Evolutionary conservation across 2,113 vertebrate species (phyloP).

Genomic region (Pseudonaja textilis): DNA sequence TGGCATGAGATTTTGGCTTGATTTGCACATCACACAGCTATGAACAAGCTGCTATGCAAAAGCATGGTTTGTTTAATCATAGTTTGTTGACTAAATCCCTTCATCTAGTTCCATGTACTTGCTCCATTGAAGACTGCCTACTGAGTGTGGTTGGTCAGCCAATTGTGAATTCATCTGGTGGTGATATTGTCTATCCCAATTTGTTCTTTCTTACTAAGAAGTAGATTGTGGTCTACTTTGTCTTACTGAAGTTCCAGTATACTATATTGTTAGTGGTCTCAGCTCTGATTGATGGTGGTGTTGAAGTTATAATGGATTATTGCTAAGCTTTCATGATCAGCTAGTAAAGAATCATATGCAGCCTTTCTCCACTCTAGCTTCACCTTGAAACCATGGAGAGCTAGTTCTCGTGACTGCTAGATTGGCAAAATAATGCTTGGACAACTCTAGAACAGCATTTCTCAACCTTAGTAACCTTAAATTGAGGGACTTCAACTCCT

Average conservation of each 20-base stretch:
- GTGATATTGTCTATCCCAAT: background rate
- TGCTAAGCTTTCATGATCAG: background rate
- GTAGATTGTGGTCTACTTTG: background rate
- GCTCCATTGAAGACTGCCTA: too few relatives aligned
- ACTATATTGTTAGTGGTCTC: background rate
- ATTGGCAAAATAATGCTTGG: background rate
- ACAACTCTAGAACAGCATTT: background rate
- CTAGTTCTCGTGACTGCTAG: background rate
- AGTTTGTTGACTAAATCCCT: too few relatives aligned
- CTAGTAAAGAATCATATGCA: background rate
- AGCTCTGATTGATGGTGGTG: background rate
- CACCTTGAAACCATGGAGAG: background rate
- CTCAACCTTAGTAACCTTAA: too few relatives aligned
- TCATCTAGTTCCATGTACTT: too few relatives aligned
- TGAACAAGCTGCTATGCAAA: too few relatives aligned
- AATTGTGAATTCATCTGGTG: too few relatives aligned
- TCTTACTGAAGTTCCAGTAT: background rate
- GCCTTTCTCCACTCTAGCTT: background rate
- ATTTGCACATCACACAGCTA: too few relatives aligned
- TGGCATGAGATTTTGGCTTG: background rate
- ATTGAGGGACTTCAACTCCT: too few relatives aligned
- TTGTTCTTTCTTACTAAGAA: background rate
- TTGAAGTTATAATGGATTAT: background rate
- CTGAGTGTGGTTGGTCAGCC: too few relatives aligned
- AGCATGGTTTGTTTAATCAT: too few relatives aligned